Evolutionary conservation across 2,113 vertebrate species (phyloP).

Genomic region (Colossoma macropomum): DNA sequence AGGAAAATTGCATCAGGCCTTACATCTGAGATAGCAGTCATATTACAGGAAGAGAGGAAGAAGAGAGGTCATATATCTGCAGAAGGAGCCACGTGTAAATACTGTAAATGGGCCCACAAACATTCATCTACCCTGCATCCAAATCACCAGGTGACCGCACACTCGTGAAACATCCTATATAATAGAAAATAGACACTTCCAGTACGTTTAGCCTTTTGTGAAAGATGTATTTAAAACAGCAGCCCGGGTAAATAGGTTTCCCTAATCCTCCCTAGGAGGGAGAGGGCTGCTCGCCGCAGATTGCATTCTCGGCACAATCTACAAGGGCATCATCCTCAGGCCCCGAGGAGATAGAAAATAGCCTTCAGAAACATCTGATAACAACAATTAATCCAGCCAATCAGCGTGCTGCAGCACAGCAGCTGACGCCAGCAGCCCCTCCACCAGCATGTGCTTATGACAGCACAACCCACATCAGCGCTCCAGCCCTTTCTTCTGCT

Average conservation of each 20-base stretch:
- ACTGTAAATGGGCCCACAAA: neutral
- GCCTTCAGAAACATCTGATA: constrained; percentile 74
- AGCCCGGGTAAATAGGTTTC: constrained; percentile 62
- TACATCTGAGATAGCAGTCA: constrained; percentile 33
- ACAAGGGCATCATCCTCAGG: constrained; percentile 72
- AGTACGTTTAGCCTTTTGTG: neutral
- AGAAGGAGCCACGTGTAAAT: constrained; percentile 7
- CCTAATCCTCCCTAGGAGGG: constrained; percentile 70
- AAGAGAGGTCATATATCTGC: constrained; percentile 25
- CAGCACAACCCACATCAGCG: constrained; percentile 4
- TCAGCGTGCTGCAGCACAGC: constrained; percentile 57
- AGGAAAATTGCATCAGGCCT: constrained; percentile 34
- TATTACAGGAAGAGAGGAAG: constrained; percentile 19
- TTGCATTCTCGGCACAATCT: constrained; percentile 71
- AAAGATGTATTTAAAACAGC: constrained; percentile 51
- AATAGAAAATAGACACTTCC: constrained; percentile 29
- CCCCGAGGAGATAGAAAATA: constrained; percentile 45
- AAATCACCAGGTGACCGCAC: neutral
- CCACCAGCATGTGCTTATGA: constrained; percentile 38
- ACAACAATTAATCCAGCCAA: constrained; percentile 69
- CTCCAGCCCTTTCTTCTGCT: neutral
- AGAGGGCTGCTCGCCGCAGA: constrained; percentile 70
- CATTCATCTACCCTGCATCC: neutral
- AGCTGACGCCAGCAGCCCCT: constrained; percentile 17
- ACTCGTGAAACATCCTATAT: constrained; percentile 2